These are phyloP conservation scores for Nycticorax nycticorax DNA, from an alignment of 2,113 vertebrate species.

Conservation along the genomic window DNA sequence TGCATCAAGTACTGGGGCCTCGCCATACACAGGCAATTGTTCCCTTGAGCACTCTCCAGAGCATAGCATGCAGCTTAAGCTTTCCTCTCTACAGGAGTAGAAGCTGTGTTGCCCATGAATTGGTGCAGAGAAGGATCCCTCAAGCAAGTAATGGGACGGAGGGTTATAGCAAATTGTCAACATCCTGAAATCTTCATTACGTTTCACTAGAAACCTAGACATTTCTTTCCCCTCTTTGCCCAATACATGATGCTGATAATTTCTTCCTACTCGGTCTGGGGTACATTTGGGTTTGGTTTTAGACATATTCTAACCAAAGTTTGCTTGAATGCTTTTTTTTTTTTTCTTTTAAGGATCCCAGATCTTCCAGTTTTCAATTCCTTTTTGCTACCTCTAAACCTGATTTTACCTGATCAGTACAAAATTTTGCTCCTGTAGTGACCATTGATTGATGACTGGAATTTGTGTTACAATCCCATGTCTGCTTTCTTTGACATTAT, in stretches of 20 bases:
- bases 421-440: not conserved
- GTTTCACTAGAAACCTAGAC: not conserved
- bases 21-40: not conserved
- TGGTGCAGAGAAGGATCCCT: not conserved
- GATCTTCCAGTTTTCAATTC: not conserved
- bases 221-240: not conserved
- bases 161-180: not conserved
- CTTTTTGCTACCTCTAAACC: not conserved
- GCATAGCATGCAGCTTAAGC: too few species aligned
- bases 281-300: not conserved
- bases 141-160: not conserved
- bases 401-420: not conserved
- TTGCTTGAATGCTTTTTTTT: not conserved
- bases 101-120: not conserved
- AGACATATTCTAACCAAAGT: not conserved
- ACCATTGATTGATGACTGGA: not conserved
- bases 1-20: not conserved
- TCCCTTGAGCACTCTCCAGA: not conserved
- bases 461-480: not conserved
- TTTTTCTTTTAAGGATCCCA: not conserved
- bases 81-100: not conserved
- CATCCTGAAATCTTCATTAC: not conserved
- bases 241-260: not conserved
- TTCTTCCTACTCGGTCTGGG: not conserved
- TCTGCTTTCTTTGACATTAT: not conserved